Conservation (phyloP, 2,113 vertebrate genomes). For the Pygathrix nemaeus region DNA sequence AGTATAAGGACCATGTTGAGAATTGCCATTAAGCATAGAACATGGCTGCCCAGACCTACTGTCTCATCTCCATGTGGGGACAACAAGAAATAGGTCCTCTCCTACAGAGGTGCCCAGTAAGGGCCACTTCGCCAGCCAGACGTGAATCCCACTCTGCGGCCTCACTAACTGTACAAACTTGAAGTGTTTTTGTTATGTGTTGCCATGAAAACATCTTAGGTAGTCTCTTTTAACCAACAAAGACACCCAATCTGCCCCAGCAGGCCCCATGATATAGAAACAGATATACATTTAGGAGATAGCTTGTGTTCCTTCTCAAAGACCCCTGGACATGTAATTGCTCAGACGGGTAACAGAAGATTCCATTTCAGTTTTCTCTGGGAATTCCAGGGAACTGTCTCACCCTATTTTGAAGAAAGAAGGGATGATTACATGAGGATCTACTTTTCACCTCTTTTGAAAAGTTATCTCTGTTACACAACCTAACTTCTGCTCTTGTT, state of each 20-base stretch:
- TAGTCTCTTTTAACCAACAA: neutral
- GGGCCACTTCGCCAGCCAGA: neutral
- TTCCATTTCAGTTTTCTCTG: neutral
- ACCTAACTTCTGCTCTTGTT: neutral
- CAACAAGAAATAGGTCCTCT: neutral
- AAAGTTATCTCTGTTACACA: neutral
- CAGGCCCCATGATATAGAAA: neutral
- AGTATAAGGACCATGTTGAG: constrained; percentile 13
- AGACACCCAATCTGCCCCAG: neutral
- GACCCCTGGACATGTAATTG: neutral
- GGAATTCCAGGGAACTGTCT: neutral
- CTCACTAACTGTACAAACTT: neutral
- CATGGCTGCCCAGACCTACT: neutral
- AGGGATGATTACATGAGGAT: too few relatives aligned
- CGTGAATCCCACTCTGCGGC: neutral
- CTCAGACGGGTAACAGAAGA: neutral
- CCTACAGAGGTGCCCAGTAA: constrained; percentile 8
- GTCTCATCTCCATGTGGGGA: neutral
- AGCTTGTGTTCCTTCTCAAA: neutral
- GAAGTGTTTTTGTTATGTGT: neutral
- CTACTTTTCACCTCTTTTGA: neutral
- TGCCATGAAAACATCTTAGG: neutral
- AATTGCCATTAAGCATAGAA: neutral
- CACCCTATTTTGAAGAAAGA: neutral
- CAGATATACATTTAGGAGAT: neutral